Base-by-base conservation (phyloP, 1,140 invertebrate species). In the Mizuhopecten yessoensis region DNA sequence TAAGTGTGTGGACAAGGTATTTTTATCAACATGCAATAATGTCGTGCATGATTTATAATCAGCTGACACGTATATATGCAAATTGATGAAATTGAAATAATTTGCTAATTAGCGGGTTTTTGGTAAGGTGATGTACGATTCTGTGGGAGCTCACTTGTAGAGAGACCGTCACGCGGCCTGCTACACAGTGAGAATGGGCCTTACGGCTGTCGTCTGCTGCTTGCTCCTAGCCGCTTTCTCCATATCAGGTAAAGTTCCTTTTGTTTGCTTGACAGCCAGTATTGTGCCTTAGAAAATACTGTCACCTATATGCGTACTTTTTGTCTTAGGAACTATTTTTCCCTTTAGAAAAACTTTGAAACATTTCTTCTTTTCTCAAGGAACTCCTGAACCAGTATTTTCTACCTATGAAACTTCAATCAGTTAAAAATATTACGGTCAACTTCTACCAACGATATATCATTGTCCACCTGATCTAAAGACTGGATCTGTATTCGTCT, bases 31-130 rank as follows among this genome's bases (percentile, higher is more conserved):
- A n/a, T 75, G 57, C 15, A 75, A 75, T 45, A 45, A 45, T 20
- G 42, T 17, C 42, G 17, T 3, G 5, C 23, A 11, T n/a, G 9
- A 75, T 75, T 75, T 29, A 75, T 75, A 75, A 29, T 7, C 1
- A 75, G n/a, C 57, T 75, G 57, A 75, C 57, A 57, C 45, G 20
- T 57, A 57, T 17, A 75, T 75, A 75, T 75, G 57, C n/a, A 75
- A 75, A 75, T 75, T 75, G 57, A 29, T 45, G 42, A 45, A 39
- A 39, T 39, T 39, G 36, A 39, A 45, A 45, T 75, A 75, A 75
- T 75, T 75, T 75, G 57, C 57, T 75, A 75, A 75, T 75, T 75
- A 75, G 23, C n/a, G 29, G 5, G 23, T 29, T 75, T 75, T 75
- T 29, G 57, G 23, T 75, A 75, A 29, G 29, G 29, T 17, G 3